Base-by-base conservation (phyloP, 2,888 invertebrate genomes). In the Atethmia centrago region DNA sequence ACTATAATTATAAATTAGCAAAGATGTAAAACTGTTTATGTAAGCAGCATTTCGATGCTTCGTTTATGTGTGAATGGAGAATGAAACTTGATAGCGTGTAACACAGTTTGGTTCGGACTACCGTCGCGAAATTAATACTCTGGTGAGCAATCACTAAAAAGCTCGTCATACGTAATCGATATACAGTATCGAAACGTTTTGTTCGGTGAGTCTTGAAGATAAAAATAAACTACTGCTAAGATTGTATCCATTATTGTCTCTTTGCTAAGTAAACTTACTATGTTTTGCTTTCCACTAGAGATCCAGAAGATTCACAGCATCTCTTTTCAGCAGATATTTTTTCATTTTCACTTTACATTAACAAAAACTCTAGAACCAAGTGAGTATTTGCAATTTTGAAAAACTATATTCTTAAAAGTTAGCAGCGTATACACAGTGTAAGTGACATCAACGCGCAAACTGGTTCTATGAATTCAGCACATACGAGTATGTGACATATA, bases 1-100 rank as follows among this genome's bases (percentile, higher is more conserved):
- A 42, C 45, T 67, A 67, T 74, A 61, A 80, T 79, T 74, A 80
- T 77, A 79, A 78, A 86, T 85, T 79, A 74, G 83, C 79, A 63
- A 66, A 65, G 74, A 59, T 71, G 71, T 77, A 72, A 71, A 79
- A 77, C 42, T 36, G 16, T 69, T 74, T 77, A 63, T 62, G 25
- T 64, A 61, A 66, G 49, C 51, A 61, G 63, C 45, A n/a, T n/a
- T n/a, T 78, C 10, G 36, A 47, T 56, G 36, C 31, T 47, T 72
- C 61, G n/a, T 47, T 64, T 21, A 58, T 53, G 53, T 79, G 64
- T 58, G 65, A 75, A 62, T 58, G 49, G 21, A 65, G 8, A 55
- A 25, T 14, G 80, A 65, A 82, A 82, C n/a, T 42, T 53, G 69
- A 81, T 79, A 71, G 1, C 19, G 55, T 53, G 75, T 77, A 77